Percentiles rank a stretch among this genome's conserved stretches.
Conservation (phyloP, 2,113 vertebrate species). For the Crypturellus undulatus region DNA sequence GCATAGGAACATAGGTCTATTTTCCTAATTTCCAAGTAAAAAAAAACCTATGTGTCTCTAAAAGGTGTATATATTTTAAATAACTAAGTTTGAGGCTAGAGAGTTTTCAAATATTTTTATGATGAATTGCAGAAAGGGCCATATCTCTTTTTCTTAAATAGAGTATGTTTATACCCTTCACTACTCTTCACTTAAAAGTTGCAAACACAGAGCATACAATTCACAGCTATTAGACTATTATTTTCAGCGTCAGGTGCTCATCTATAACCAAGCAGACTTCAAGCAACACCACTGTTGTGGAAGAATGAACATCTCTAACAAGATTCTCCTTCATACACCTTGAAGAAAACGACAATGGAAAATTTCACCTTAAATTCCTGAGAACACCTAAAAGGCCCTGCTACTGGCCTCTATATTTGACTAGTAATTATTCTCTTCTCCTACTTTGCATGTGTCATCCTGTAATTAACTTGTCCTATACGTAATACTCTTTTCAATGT, state of each 20-base stretch:
- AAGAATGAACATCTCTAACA: not conserved
- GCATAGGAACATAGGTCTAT: not conserved
- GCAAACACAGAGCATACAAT: not conserved
- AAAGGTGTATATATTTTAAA: not conserved
- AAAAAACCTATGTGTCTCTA: not conserved
- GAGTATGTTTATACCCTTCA: not conserved
- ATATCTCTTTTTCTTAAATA: not conserved
- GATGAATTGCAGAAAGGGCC: not conserved
- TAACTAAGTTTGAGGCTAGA: not conserved
- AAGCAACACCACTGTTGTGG: not conserved
- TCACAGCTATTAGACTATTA: not conserved
- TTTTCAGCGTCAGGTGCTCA: conserved; percentile 33
- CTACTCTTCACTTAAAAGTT: not conserved
- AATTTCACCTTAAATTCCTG: not conserved
- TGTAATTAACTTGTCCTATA: not conserved
- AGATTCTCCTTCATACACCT: not conserved
- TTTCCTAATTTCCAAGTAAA: not conserved
- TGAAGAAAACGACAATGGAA: not conserved
- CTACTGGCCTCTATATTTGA: not conserved
- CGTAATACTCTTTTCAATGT: not conserved
- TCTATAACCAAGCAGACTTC: not conserved
- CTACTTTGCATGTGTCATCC: not conserved
- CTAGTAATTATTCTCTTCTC: not conserved
- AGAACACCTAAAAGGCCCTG: not conserved
- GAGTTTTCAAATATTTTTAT: not conserved